Conservation (phyloP, 2,888 invertebrate genomes). For the Rotaria sp. region DNA sequence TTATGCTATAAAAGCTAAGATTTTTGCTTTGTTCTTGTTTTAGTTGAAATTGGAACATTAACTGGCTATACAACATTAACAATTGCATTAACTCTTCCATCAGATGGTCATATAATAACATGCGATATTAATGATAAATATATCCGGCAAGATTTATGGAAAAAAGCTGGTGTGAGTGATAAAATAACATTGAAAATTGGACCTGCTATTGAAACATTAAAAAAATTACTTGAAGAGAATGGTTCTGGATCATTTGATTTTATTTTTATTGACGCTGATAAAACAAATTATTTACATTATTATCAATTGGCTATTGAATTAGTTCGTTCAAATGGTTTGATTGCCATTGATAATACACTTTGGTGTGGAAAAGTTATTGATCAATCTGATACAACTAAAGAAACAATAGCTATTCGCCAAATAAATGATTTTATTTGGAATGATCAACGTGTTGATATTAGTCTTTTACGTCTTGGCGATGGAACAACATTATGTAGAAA, state of each 20-base stretch:
- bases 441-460: slow-evolving; percentile 39
- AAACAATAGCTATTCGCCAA: slow-evolving; percentile 8
- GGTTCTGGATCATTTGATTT: slow-evolving; percentile 50
- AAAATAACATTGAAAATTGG: slow-evolving; percentile 45
- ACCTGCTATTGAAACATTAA: slow-evolving; percentile 45
- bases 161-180: slow-evolving; percentile 46
- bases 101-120: slow-evolving; percentile 52
- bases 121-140: slow-evolving; percentile 47
- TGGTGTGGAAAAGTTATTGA: slow-evolving; percentile 6
- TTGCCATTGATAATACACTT: slow-evolving; percentile 54
- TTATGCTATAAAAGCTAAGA: no score
- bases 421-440: slow-evolving; percentile 22
- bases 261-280: slow-evolving; percentile 55
- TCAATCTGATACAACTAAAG: neutral
- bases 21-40: neutral
- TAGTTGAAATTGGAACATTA: slow-evolving; percentile 46
- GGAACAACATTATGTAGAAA: slow-evolving; percentile 36
- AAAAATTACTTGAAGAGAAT: slow-evolving; percentile 46
- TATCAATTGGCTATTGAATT: slow-evolving; percentile 53
- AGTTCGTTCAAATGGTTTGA: slow-evolving; percentile 53
- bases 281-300: slow-evolving; percentile 53
- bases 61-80: slow-evolving; percentile 54
- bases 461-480: slow-evolving; percentile 32
- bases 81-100: slow-evolving; percentile 53
- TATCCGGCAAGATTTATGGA: slow-evolving; percentile 41